phyloP scores from a whole-genome alignment of 2,113 vertebrate species.

The Aptenodytes forsteri region DNA sequence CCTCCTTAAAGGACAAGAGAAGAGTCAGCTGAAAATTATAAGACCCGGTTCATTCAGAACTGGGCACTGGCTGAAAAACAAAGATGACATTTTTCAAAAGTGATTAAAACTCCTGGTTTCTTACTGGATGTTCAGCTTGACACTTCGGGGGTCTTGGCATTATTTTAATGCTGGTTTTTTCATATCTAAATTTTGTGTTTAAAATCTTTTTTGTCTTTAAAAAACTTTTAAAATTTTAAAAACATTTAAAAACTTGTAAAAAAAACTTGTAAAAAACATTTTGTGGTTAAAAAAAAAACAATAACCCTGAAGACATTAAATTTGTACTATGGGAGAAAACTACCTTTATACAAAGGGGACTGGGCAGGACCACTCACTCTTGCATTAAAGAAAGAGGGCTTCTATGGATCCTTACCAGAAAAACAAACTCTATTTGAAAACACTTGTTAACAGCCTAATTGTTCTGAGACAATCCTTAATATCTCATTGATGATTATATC shows the following conservation, averaged over 20 bases:
- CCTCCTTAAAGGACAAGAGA: background rate
- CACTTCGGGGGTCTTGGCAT: background rate
- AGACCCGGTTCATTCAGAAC: background rate
- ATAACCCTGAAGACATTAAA: background rate
- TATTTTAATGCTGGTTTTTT: background rate
- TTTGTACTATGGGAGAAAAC: background rate
- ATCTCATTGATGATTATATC: background rate
- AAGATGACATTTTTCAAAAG: background rate
- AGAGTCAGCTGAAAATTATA: background rate
- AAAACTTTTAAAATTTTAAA: background rate
- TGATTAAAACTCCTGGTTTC: background rate
- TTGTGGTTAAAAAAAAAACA: background rate
- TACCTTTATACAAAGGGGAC: background rate
- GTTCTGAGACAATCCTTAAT: background rate
- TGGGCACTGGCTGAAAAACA: background rate
- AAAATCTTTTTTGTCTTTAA: background rate
- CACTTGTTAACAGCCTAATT: background rate
- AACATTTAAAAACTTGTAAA: background rate
- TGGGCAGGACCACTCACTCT: background rate
- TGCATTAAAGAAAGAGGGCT: background rate
- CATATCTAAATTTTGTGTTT: background rate
- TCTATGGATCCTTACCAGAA: background rate
- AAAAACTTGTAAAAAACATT: background rate
- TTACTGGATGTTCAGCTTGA: background rate
- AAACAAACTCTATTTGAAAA: background rate